Evolutionary conservation across 2,113 vertebrate species (phyloP).

Genomic region (Colinus virginianus): DNA sequence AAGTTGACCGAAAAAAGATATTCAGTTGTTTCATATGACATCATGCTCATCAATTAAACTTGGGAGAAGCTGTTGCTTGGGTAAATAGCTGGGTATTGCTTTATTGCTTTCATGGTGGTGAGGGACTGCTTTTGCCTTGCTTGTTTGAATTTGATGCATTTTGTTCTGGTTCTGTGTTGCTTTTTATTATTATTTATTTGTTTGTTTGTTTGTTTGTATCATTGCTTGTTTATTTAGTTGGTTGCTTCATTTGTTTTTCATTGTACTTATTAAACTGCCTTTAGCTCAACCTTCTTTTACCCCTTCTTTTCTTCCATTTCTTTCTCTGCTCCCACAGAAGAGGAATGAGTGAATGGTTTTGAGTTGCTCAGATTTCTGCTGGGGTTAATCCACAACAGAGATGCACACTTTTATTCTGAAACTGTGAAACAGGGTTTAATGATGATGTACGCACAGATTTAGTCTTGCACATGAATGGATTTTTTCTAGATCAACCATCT

Average conservation of each 20-base stretch:
- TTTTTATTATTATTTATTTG: background rate
- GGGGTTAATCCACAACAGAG: background rate
- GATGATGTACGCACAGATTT: background rate
- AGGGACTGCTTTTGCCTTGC: background rate
- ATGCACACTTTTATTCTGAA: background rate
- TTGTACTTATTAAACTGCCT: background rate
- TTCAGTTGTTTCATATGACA: background rate
- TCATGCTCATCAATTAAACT: background rate
- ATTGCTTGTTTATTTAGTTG: background rate
- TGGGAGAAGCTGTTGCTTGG: rapidly evolving
- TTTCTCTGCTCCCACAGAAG: background rate
- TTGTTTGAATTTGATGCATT: background rate
- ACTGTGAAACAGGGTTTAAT: background rate
- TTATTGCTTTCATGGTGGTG: rapidly evolving
- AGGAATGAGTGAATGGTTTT: background rate
- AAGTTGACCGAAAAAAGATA: background rate
- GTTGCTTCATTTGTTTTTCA: background rate
- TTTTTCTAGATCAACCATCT: background rate
- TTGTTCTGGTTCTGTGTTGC: rapidly evolving
- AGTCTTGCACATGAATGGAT: background rate
- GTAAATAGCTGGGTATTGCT: rapidly evolving
- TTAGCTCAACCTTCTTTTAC: background rate
- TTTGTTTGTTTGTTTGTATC: background rate
- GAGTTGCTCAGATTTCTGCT: background rate
- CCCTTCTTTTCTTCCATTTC: background rate